These are phyloP conservation scores for Tapera naevia DNA, from an alignment of 2,797 vertebrate species.

Conservation along the genomic window DNA sequence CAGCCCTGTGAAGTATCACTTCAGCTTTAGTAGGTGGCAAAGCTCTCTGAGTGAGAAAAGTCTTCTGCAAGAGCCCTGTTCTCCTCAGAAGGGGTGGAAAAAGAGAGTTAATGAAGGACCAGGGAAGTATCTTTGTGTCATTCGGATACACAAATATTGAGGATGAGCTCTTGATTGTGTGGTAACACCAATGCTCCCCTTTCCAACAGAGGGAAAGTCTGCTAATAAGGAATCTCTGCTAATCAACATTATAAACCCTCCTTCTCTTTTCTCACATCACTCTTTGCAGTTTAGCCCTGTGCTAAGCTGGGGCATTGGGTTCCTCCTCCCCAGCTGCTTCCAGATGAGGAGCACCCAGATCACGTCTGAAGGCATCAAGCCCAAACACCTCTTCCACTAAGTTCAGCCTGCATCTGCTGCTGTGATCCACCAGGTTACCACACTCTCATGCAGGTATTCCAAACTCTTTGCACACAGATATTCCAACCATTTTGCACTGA, in stretches of 20 bases:
- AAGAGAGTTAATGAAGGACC: neutral
- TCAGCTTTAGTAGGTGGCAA: accelerated
- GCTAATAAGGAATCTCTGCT: neutral
- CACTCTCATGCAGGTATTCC: neutral
- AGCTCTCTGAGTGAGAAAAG: neutral
- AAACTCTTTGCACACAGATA: neutral
- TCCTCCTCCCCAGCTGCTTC: neutral
- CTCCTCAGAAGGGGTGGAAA: neutral
- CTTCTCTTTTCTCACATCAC: accelerated
- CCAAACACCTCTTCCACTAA: accelerated
- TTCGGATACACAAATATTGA: accelerated
- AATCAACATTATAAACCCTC: neutral
- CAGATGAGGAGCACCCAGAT: neutral
- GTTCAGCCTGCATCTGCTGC: accelerated
- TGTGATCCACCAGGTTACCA: neutral
- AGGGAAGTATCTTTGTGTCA: accelerated
- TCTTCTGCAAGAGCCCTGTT: neutral
- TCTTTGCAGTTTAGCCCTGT: accelerated
- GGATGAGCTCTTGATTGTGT: neutral
- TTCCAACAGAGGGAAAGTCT: neutral
- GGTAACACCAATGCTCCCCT: accelerated
- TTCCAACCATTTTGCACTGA: too few relatives aligned
- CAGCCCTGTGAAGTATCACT: neutral
- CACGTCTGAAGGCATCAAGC: neutral
- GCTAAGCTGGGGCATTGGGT: accelerated